These are phyloP conservation scores for Tetragonula carbonaria DNA, from an alignment of 2,888 invertebrate species.

Conservation along the genomic window DNA sequence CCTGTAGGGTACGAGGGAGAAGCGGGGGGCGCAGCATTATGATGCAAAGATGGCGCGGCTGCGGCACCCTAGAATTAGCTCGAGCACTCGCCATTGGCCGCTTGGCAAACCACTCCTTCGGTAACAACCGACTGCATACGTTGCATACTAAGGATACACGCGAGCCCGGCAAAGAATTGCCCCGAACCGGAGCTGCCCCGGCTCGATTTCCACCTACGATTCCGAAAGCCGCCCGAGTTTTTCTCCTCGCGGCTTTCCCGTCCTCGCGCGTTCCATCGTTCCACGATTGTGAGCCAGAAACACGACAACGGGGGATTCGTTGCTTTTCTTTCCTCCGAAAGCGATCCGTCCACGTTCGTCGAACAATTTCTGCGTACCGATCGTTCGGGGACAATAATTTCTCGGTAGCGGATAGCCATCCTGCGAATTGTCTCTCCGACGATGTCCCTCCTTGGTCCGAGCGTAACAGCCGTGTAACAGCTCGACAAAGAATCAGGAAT, in stretches of 20 bases:
- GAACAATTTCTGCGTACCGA: not conserved
- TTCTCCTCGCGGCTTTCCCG: slow-evolving; percentile 6
- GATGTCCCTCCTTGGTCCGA: slow-evolving; percentile 64
- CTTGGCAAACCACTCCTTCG: slow-evolving; percentile 84
- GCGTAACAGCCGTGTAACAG: slow-evolving; percentile 72
- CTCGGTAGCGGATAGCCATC: not conserved
- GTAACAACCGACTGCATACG: slow-evolving; percentile 84
- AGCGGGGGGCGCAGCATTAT: slow-evolving; percentile 81
- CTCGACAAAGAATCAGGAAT: slow-evolving; percentile 20
- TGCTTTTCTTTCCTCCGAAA: too few species aligned
- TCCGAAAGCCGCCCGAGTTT: slow-evolving; percentile 21
- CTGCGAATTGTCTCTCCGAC: slow-evolving; percentile 59
- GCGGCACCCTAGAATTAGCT: slow-evolving; percentile 84
- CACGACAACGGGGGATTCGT: not conserved
- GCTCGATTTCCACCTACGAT: slow-evolving; percentile 64
- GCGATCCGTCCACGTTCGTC: not conserved
- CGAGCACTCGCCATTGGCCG: slow-evolving; percentile 84
- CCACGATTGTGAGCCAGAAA: not conserved
- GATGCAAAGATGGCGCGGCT: slow-evolving; percentile 84
- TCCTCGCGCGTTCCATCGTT: not conserved
- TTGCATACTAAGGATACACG: slow-evolving; percentile 84
- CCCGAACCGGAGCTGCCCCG: slow-evolving; percentile 50
- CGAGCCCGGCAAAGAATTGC: slow-evolving; percentile 79
- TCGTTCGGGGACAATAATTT: not conserved
- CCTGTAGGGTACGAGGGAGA: slow-evolving; percentile 67